Base-by-base conservation (phyloP, 2,888 invertebrate species). In the Peribatodes rhomboidaria region DNA sequence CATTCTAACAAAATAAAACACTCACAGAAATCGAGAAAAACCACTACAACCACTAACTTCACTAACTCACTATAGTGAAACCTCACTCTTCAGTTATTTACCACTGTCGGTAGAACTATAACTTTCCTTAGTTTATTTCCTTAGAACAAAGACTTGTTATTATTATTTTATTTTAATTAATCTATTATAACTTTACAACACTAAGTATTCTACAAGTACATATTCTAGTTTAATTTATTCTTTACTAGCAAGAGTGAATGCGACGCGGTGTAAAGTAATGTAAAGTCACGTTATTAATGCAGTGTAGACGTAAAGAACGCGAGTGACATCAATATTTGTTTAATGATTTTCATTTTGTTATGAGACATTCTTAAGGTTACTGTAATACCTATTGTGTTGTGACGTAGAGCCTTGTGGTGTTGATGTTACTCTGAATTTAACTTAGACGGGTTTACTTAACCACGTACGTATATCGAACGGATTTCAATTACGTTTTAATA, bases 241-340 rank as follows among this genome's bases (percentile, higher is more conserved):
- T 50, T 4, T 9, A 6, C 14, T 42, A 49, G 22, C 9, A 16
- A 54, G n/a, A n/a, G n/a, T 33, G 44, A 22, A 57, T 63, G 61
- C 20, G 37, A 37, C 55, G 46, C 37, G 59, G 1, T 9, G 50
- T 46, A 47, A 46, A 59, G 46, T 59, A 46, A 50, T 18, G 31
- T 16, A 27, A 13, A 54, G 2, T 33, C 59, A 50, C 54, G 41
- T 57, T 33, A 11, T 1, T 60, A 57, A 63, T 65, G 68, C 52
- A 54, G 16, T 39, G 37, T 52, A 54, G n/a, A 44, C 18, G 27
- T 18, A 44, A 33, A 33, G 39, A 49, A 39, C 57, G 58, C 56
- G 22, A 63, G 61, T 74, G 72, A 74, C 68, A 67, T 74, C 71
- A 74, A 70, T 74, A 60, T 72, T 67, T 71, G 39, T 53, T 69